Evolutionary conservation across 2,113 vertebrate species (phyloP).

Genomic region (Alligator sinensis): DNA sequence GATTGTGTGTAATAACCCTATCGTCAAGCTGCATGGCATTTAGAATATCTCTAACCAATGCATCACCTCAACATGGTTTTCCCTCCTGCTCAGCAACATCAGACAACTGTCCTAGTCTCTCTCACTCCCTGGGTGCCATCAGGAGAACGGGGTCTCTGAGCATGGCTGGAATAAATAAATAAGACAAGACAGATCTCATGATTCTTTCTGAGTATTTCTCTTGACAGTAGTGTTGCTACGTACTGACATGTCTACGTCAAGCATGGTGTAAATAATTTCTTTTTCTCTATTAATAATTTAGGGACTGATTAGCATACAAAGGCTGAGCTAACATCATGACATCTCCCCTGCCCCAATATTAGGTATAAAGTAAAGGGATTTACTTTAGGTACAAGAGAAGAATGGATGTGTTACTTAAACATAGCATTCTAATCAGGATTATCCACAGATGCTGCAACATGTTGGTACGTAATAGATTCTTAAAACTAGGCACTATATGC

Average conservation of each 20-base stretch:
- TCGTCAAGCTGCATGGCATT: not conserved
- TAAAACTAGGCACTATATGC: not conserved
- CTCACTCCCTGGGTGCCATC: constrained; percentile 10
- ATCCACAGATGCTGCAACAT: not conserved
- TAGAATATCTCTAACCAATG: not conserved
- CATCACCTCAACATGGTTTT: not conserved
- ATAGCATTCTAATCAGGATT: not conserved
- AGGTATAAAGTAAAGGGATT: constrained; percentile 56
- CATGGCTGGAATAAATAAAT: constrained; percentile 64
- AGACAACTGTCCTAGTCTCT: not conserved
- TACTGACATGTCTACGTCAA: constrained; percentile 65
- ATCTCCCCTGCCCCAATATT: not conserved
- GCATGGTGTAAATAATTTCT: constrained; percentile 78
- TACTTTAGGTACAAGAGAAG: not conserved
- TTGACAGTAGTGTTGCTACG: constrained; percentile 66
- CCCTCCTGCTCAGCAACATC: constrained; percentile 13
- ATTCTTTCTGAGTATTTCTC: constrained; percentile 69
- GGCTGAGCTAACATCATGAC: constrained; percentile 60
- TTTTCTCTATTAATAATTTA: constrained; percentile 75
- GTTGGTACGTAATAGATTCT: not conserved
- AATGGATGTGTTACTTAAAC: not conserved
- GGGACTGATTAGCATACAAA: constrained; percentile 77
- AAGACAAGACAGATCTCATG: constrained; percentile 64
- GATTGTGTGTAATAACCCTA: not conserved
- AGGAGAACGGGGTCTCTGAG: constrained; percentile 49